These are phyloP conservation scores for Mylabris phalerata DNA, from an alignment of 1,140 invertebrate genomes.

Conservation along the genomic window DNA sequence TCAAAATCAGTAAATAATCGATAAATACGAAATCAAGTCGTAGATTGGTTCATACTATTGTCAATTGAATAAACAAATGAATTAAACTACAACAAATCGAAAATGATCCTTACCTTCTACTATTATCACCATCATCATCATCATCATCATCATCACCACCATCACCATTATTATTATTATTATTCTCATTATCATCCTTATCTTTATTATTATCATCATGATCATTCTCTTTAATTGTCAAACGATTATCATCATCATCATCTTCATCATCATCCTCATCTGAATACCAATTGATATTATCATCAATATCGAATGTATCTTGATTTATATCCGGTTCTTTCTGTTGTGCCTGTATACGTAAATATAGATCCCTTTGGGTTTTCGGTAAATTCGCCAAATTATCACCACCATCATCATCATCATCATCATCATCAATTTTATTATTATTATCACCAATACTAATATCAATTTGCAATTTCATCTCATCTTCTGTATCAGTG, in stretches of 20 bases:
- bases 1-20: too few relatives aligned
- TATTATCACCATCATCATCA: too few relatives aligned
- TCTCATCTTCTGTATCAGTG: conserved; percentile 15
- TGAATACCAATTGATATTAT: conserved; percentile 73
- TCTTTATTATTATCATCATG: conserved; percentile 31
- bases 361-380: conserved; percentile 59
- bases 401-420: conserved; percentile 32
- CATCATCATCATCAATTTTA: not conserved
- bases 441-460: conserved; percentile 5
- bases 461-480: conserved; percentile 19
- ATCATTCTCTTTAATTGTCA: conserved; percentile 38
- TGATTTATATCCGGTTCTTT: conserved; percentile 46
- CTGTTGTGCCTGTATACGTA: conserved; percentile 63
- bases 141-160: too few relatives aligned
- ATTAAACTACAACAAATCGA: too few relatives aligned
- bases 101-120: too few relatives aligned
- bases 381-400: conserved; percentile 51
- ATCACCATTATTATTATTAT: conserved; percentile 13
- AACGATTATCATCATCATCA: conserved; percentile 32
- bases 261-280: conserved; percentile 60
- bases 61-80: too few relatives aligned
- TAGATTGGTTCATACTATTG: too few relatives aligned
- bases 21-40: too few relatives aligned
- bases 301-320: conserved; percentile 51
- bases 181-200: conserved; percentile 4